A percentile compares a stretch with the other conserved stretches of the same genome.
phyloP scores from a whole-genome alignment of 2,888 invertebrate genomes.

The Trachelus troglodyta region DNA sequence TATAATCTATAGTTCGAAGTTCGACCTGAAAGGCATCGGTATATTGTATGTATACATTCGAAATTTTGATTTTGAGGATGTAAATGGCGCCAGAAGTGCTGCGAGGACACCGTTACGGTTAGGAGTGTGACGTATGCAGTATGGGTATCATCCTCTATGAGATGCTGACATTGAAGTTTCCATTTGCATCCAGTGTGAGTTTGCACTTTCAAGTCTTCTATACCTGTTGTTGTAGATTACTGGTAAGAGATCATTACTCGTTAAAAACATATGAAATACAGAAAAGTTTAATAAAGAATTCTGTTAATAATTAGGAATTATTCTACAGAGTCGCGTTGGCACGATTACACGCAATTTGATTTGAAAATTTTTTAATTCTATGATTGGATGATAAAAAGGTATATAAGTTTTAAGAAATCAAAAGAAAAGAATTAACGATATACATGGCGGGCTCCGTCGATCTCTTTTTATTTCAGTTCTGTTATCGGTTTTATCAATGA shows the following conservation, averaged over 20 bases:
- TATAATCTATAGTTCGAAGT: background rate
- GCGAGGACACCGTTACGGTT: constrained; percentile 78
- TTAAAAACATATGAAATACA: background rate
- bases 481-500: constrained; percentile 4
- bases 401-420: background rate
- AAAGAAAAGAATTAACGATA: background rate
- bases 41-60: background rate
- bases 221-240: too few relatives aligned
- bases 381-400: too few relatives aligned
- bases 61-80: constrained; percentile 14
- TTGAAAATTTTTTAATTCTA: too few relatives aligned
- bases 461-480: constrained; percentile 13
- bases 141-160: constrained; percentile 84
- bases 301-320: background rate
- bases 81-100: constrained; percentile 86
- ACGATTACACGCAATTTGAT: too few relatives aligned
- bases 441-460: background rate
- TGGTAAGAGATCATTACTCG: background rate
- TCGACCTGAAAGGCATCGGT: background rate
- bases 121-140: constrained; percentile 85
- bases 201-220: background rate
- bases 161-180: constrained; percentile 58
- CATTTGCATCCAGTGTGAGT: constrained; percentile 9
- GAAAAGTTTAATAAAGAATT: background rate
- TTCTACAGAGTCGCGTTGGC: background rate